Evolutionary conservation across 2,888 invertebrate species (phyloP).

Genomic region (Tetanocera ferruginea): DNA sequence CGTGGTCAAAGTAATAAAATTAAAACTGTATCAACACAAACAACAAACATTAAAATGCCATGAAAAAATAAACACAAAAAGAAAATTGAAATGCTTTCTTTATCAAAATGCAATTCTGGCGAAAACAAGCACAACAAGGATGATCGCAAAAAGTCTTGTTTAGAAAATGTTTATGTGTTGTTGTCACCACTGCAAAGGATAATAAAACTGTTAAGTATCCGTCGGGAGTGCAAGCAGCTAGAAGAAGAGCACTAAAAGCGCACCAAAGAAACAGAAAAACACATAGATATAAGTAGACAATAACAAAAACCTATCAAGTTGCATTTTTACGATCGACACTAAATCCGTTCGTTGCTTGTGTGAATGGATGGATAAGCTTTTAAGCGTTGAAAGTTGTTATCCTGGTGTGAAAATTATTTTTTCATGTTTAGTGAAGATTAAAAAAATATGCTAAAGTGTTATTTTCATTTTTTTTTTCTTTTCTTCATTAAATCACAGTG

Average conservation of each 20-base stretch:
- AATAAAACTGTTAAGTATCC: slow-evolving; percentile 31
- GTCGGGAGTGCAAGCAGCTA: neutral
- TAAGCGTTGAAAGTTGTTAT: neutral
- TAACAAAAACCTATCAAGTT: slow-evolving; percentile 2
- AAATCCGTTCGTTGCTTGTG: slow-evolving; percentile 7
- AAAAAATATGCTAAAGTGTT: no score
- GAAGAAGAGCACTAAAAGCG: neutral
- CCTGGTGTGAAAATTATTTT: neutral
- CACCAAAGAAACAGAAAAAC: neutral
- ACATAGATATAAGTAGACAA: neutral
- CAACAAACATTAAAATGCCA: slow-evolving; percentile 15
- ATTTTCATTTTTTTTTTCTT: no score
- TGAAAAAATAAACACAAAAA: neutral
- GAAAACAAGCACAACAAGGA: neutral
- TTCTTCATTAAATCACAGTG: no score
- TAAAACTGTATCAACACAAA: slow-evolving; percentile 1
- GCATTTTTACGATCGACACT: slow-evolving; percentile 28
- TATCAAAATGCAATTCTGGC: neutral
- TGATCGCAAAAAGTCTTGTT: slow-evolving; percentile 16
- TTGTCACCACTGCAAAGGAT: slow-evolving; percentile 19
- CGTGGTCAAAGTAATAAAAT: no score
- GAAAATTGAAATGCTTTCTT: neutral
- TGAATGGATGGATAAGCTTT: neutral
- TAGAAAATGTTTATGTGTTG: slow-evolving; percentile 18
- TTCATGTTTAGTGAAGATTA: neutral